phyloP scores from a whole-genome alignment of 2,797 vertebrate species.

The Tragopan temminckii region DNA sequence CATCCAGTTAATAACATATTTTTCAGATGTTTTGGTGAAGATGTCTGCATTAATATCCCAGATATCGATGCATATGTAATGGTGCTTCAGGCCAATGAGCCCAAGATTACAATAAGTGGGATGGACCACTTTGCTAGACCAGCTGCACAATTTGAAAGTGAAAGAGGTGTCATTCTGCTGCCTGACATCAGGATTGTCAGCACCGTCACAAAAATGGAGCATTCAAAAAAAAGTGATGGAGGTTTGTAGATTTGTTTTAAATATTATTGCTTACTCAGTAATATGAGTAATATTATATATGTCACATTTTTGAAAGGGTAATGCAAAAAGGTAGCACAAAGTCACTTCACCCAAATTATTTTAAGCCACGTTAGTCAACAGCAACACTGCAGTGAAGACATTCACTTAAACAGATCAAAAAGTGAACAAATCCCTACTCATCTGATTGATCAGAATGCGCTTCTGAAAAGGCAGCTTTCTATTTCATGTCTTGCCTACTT shows the following conservation, averaged over 20 bases:
- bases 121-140: constrained; percentile 89
- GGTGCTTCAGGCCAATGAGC: constrained; percentile 94
- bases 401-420: neutral
- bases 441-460: neutral
- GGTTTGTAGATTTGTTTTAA: constrained; percentile 74
- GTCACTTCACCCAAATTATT: neutral
- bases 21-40: constrained; percentile 96
- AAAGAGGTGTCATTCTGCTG: constrained; percentile 87
- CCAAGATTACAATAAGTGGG: constrained; percentile 92
- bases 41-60: constrained; percentile 93
- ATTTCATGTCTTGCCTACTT: neutral
- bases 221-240: constrained; percentile 70
- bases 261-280: neutral
- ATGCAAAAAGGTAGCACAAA: neutral
- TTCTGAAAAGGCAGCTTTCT: neutral
- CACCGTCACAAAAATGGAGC: constrained; percentile 88
- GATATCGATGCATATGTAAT: constrained; percentile 93
- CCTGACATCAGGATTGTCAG: constrained; percentile 93
- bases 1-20: constrained; percentile 63
- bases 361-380: neutral
- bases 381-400: neutral
- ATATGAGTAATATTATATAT: no score
- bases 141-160: constrained; percentile 84
- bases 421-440: neutral
- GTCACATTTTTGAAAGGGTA: neutral